Evolutionary conservation across 2,113 vertebrate species (phyloP), one percentile per base, ranked within the genome.

Genomic region (Paradoxurus hermaphroditus): DNA sequence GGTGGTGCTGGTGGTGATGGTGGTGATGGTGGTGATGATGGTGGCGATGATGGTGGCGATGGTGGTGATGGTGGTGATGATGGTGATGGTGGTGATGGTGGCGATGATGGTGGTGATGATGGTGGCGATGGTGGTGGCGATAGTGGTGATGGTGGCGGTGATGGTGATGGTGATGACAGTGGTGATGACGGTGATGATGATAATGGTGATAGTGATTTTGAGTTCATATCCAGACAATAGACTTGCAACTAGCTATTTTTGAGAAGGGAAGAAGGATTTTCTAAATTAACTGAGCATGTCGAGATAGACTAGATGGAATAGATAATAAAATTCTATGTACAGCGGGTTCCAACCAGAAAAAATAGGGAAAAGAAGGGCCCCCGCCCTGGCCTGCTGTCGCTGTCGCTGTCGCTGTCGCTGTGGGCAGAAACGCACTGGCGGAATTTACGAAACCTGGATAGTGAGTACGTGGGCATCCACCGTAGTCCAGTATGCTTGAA

Each of bases 41-140:
- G 10, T 67, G 27, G 5, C 67, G 44, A 0, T 19, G 44, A 12
- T 65, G 34, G 4, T 23, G 16, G 7, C 12, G 2, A 1, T 53
- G 72, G 1, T 63, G 19, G 0, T 10, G 21, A 7, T 72, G 67
- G 0, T 41, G 25, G 0, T 4, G 1, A 4, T 65, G 59, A 0
- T 84, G 7, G 18, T 36, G 31, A 0, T 25, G 12, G 4, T 4
- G 19, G 0, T 51, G 44, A 0, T 70, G 53, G 23, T 34, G 31
- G 0, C n/a, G 10, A 16, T 10, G 11, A 2, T 49, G 31, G 2
- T 18, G 21, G 4, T 51, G 3, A 0, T 39, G 25, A 1, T 75
- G 41, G 7, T 39, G 34, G 0, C 39, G 14, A 0, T 34, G 59
- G 1, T 67, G 13, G 1, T 77, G 70, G 0, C 53, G 82, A 11